A percentile compares a stretch with the other conserved stretches of the same genome.
Evolutionary conservation across 2,113 vertebrate species (phyloP).

Genomic region (Dolichotis patagonum): DNA sequence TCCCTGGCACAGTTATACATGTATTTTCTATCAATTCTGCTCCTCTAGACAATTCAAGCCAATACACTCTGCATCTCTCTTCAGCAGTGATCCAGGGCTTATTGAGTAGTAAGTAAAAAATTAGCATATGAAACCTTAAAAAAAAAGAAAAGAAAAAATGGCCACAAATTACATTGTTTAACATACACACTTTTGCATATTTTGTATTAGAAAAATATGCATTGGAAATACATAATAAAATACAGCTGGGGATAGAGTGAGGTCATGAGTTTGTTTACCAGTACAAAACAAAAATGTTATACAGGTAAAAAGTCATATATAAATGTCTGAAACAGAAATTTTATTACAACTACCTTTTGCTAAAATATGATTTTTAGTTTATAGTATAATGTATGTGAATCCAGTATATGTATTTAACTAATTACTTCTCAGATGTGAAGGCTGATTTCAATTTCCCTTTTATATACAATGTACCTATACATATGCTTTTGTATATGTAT

Average conservation of each 20-base stretch:
- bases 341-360: background rate
- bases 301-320: background rate
- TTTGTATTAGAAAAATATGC: background rate
- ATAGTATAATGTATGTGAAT: background rate
- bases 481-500: background rate
- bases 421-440: background rate
- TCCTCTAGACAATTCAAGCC: background rate
- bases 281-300: background rate
- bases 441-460: background rate
- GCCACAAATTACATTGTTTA: background rate
- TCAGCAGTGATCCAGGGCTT: background rate
- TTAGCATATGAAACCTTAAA: background rate
- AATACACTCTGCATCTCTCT: background rate
- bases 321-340: background rate
- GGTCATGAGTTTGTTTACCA: too few relatives aligned
- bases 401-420: background rate
- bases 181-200: background rate
- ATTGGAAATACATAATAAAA: background rate
- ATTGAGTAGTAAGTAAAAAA: background rate
- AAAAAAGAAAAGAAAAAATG: background rate
- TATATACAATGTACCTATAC: background rate
- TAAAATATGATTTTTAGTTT: background rate
- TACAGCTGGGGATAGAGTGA: too few relatives aligned
- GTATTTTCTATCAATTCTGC: background rate
- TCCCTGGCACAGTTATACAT: too few relatives aligned